Evolutionary conservation across 2,113 vertebrate genomes (phyloP).

Genomic region (Toxotes chatareus): DNA sequence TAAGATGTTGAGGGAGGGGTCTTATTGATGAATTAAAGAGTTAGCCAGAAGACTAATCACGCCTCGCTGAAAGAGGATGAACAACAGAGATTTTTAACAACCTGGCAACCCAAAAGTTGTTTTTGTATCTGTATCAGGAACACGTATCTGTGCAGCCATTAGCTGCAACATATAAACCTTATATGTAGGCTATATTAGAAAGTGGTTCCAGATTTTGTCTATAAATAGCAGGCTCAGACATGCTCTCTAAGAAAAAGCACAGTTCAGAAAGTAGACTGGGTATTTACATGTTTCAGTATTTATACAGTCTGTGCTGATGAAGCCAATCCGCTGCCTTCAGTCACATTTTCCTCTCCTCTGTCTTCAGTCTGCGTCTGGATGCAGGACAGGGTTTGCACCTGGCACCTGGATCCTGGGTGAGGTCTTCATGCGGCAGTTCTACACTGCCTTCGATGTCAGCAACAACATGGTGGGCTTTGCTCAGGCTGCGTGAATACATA

Average conservation of each 20-base stretch:
- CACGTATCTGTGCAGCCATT: too few relatives aligned
- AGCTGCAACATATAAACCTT: too few relatives aligned
- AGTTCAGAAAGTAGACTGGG: too few relatives aligned
- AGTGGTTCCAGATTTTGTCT: too few relatives aligned
- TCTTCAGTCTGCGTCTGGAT: constrained; percentile 22
- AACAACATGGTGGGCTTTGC: constrained; percentile 50
- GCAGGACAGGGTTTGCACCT: constrained; percentile 32
- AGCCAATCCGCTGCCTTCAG: not conserved
- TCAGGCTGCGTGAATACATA: constrained; percentile 22
- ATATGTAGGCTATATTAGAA: too few relatives aligned
- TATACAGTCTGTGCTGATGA: not conserved
- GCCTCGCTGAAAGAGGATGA: not conserved
- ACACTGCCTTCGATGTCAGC: not conserved
- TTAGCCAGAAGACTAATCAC: not conserved
- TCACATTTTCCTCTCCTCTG: not conserved
- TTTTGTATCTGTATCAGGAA: not conserved
- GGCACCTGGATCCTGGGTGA: constrained; percentile 54
- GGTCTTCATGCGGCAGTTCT: constrained; percentile 59
- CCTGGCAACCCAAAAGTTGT: not conserved
- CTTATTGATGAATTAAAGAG: not conserved
- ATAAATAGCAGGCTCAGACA: too few relatives aligned
- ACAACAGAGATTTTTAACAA: not conserved
- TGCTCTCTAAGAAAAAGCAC: too few relatives aligned
- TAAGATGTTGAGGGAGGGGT: too few relatives aligned
- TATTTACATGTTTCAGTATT: too few relatives aligned